A percentile compares a stretch with the other conserved stretches of the same genome.
Evolutionary conservation across 2,888 invertebrate genomes (phyloP).

Genomic region (Iphiclides podalirius): DNA sequence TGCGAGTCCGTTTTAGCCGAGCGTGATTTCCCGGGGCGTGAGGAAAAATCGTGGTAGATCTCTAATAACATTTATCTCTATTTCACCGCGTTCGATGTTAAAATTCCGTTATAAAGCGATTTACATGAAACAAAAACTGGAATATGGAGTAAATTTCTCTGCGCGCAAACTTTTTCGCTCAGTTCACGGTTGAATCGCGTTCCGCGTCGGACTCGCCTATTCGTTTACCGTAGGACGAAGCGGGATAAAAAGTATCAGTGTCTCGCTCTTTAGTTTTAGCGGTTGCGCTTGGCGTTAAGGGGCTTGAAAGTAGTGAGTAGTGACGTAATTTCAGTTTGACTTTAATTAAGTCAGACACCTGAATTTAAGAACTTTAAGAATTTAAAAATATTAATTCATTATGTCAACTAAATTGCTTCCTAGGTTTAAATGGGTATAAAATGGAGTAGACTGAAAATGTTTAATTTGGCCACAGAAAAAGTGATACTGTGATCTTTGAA

Average conservation of each 20-base stretch:
- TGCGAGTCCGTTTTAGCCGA: too few relatives aligned
- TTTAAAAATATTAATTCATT: too few relatives aligned
- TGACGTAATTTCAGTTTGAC: conserved; percentile 9
- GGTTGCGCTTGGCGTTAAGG: conserved; percentile 10
- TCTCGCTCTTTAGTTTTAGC: conserved; percentile 17
- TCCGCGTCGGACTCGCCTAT: conserved; percentile 45
- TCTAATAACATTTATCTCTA: conserved; percentile 2
- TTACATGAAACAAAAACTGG: conserved; percentile 58
- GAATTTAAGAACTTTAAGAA: too few relatives aligned
- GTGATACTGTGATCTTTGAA: too few relatives aligned
- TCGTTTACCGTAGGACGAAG: conserved; percentile 42
- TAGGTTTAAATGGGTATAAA: too few relatives aligned
- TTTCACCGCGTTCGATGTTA: conserved; percentile 32
- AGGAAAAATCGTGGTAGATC: too few relatives aligned
- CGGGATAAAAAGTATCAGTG: conserved; percentile 20
- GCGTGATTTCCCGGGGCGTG: too few relatives aligned
- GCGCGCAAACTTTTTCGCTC: conserved; percentile 52
- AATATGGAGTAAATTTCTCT: conserved; percentile 61
- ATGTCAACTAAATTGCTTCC: too few relatives aligned
- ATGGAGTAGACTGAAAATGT: too few relatives aligned
- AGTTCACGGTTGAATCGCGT: conserved; percentile 59
- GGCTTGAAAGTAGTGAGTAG: conserved; percentile 6
- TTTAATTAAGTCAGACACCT: neutral
- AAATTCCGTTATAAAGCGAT: conserved; percentile 60
- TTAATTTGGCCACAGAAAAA: too few relatives aligned